Percentiles rank a stretch among this genome's conserved stretches.
Evolutionary conservation across 2,113 vertebrate species (phyloP).

Genomic region (Arenaria interpres): DNA sequence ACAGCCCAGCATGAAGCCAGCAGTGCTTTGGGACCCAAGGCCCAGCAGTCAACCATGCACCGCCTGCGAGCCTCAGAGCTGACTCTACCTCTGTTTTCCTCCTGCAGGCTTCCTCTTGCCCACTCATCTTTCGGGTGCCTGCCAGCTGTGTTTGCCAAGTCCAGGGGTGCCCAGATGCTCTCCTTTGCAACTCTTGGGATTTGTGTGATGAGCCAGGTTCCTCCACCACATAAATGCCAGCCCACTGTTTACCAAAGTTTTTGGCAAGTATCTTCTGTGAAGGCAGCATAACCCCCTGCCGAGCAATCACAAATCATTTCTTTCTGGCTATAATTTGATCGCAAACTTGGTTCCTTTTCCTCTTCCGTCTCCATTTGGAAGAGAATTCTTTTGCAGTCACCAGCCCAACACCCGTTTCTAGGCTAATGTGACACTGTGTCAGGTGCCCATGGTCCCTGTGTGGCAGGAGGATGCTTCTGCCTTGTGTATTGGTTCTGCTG

Average conservation of each 20-base stretch:
- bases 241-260: neutral
- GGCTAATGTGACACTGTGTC: neutral
- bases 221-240: neutral
- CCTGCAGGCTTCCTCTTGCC: neutral
- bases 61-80: neutral
- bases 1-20: neutral
- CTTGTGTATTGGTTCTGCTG: neutral
- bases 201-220: neutral
- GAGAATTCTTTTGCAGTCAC: neutral
- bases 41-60: neutral
- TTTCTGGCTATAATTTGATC: neutral
- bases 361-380: neutral
- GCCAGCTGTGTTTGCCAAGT: neutral
- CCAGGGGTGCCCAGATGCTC: neutral
- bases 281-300: neutral
- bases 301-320: neutral
- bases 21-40: neutral
- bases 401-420: neutral
- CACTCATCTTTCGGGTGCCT: neutral
- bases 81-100: neutral
- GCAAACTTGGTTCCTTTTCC: neutral
- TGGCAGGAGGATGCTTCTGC: neutral
- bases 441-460: rapidly evolving
- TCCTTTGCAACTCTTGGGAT: neutral
- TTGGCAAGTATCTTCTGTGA: neutral